Percentiles rank a stretch among this genome's conserved stretches.
phyloP scores from a whole-genome alignment of 2,888 invertebrate genomes.

The Euclidia mi region DNA sequence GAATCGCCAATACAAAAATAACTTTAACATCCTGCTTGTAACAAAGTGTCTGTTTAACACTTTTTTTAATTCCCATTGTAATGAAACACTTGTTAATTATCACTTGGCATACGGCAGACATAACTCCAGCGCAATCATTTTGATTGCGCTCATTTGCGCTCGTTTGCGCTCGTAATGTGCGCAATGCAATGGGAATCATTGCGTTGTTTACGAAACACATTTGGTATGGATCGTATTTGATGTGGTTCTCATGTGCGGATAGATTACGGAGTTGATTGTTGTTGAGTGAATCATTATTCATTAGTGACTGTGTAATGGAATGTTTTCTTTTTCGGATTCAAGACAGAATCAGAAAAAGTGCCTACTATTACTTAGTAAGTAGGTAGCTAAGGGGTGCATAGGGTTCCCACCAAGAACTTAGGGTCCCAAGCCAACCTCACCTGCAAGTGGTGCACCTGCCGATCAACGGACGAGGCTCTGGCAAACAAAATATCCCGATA shows the following conservation, averaged over 20 bases:
- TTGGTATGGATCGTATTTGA: constrained; percentile 61
- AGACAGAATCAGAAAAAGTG: too few species aligned
- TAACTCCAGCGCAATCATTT: constrained; percentile 34
- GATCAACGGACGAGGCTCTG: too few species aligned
- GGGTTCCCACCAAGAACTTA: too few species aligned
- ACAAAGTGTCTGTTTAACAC: not conserved
- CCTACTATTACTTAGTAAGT: too few species aligned
- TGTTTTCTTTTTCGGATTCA: too few species aligned
- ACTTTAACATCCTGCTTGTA: not conserved
- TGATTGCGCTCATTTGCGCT: constrained; percentile 36
- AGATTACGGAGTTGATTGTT: not conserved
- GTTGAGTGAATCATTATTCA: too few species aligned
- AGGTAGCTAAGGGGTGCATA: too few species aligned
- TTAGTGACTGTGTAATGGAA: too few species aligned
- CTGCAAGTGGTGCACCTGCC: too few species aligned
- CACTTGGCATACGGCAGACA: constrained; percentile 30
- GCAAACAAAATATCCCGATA: too few species aligned
- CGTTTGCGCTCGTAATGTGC: constrained; percentile 18
- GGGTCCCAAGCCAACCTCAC: too few species aligned
- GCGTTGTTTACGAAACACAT: constrained; percentile 62
- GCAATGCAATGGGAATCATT: constrained; percentile 31
- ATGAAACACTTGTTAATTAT: constrained; percentile 27
- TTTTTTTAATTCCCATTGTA: constrained; percentile 7
- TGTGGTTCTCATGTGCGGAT: constrained; percentile 61
- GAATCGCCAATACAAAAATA: not conserved